These are phyloP conservation scores for Anastatus disparis DNA, from an alignment of 1,140 invertebrate genomes.

Conservation along the genomic window DNA sequence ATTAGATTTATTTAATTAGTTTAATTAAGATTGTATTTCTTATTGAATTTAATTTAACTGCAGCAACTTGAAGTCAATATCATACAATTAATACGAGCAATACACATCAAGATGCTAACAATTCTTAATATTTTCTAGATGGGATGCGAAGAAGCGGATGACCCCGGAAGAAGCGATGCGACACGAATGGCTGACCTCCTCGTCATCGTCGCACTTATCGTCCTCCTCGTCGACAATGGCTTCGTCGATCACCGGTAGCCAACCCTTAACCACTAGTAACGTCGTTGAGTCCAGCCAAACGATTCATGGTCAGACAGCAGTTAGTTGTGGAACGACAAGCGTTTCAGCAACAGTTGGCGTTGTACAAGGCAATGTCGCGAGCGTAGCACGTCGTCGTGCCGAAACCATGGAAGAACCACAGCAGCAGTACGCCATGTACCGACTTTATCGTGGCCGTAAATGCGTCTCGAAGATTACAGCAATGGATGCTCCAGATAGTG, in stretches of 20 bases:
- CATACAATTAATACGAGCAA: too few relatives aligned
- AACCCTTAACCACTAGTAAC: constrained; percentile 38
- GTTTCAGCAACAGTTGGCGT: constrained; percentile 43
- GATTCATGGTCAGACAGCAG: constrained; percentile 52
- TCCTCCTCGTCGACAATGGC: constrained; percentile 55
- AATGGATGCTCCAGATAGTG: constrained; percentile 52
- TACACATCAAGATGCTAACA: too few relatives aligned
- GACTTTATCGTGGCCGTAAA: constrained; percentile 60
- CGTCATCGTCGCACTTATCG: constrained; percentile 44
- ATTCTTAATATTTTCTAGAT: constrained; percentile 76
- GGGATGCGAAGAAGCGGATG: constrained; percentile 93
- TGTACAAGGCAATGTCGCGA: constrained; percentile 41
- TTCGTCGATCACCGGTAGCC: constrained; percentile 50
- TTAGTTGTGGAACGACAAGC: constrained; percentile 44
- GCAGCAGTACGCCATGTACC: constrained; percentile 59
- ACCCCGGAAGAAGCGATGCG: constrained; percentile 88
- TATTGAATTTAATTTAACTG: too few relatives aligned
- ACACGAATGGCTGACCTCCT: constrained; percentile 77
- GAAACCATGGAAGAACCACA: constrained; percentile 59
- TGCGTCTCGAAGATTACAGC: constrained; percentile 57
- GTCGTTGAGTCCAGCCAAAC: constrained; percentile 55
- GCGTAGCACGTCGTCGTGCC: constrained; percentile 27
- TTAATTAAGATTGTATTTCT: too few relatives aligned
- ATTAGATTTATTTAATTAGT: too few relatives aligned
- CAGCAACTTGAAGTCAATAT: too few relatives aligned